Evolutionary conservation across 92 coral and sea anemone genomes (phyloP).

Genomic region (Phenganax subtilis): DNA sequence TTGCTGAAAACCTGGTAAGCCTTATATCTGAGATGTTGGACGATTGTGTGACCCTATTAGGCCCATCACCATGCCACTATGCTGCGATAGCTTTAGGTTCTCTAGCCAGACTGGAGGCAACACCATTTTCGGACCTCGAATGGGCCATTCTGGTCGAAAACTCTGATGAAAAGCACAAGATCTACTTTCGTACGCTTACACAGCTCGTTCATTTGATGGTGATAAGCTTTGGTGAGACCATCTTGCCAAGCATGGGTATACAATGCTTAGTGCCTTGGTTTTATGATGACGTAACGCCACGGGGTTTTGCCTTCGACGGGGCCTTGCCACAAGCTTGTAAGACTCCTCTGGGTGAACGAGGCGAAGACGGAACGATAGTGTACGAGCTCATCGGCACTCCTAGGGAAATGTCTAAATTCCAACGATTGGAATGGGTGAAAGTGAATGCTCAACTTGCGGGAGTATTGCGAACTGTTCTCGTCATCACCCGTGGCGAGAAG

Average conservation of each 20-base stretch:
- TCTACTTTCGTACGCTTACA: slow-evolving; percentile 17
- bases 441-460: slow-evolving; percentile 29
- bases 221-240: slow-evolving; percentile 30
- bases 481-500: slow-evolving; percentile 14
- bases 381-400: slow-evolving; percentile 35
- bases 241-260: slow-evolving; percentile 29
- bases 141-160: slow-evolving; percentile 22
- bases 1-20: slow-evolving; percentile 3
- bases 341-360: slow-evolving; percentile 16
- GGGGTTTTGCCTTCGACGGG: slow-evolving; percentile 26
- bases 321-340: slow-evolving; percentile 29
- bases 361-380: not conserved
- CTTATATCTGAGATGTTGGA: slow-evolving; percentile 27
- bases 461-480: slow-evolving; percentile 24
- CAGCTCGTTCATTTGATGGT: slow-evolving; percentile 34
- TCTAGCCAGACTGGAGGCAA: slow-evolving; percentile 28
- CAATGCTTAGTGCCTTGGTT: slow-evolving; percentile 22
- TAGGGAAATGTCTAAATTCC: slow-evolving; percentile 18
- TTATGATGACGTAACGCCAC: slow-evolving; percentile 33
- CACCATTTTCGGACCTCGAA: slow-evolving; percentile 32
- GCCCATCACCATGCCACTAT: slow-evolving; percentile 27
- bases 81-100: slow-evolving; percentile 32
- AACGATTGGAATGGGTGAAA: slow-evolving; percentile 24
- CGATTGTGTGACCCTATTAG: slow-evolving; percentile 15
- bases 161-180: slow-evolving; percentile 12